phyloP scores from a whole-genome alignment of 2,888 invertebrate species.

The Euzophera pinguis region DNA sequence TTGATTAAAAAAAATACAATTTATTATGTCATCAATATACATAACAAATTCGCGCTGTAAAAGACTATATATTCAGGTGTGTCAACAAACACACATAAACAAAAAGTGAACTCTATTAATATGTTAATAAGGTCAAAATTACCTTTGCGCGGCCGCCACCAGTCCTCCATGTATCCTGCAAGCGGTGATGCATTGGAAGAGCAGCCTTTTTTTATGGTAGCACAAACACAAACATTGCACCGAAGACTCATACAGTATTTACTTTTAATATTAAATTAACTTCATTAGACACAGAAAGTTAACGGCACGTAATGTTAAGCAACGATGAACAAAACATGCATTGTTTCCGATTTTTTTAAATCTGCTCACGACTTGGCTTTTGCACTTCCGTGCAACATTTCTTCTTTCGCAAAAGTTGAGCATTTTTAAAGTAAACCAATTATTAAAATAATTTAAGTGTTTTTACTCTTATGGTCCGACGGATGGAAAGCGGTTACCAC shows the following conservation, averaged over 20 bases:
- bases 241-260: constrained; percentile 76
- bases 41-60: background rate
- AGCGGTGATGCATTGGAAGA: constrained; percentile 92
- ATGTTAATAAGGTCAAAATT: constrained; percentile 77
- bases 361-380: background rate
- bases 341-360: constrained; percentile 26
- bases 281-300: constrained; percentile 18
- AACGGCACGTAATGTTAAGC: constrained; percentile 34
- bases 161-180: constrained; percentile 99
- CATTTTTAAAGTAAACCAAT: no score
- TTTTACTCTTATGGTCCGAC: no score
- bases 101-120: constrained; percentile 21
- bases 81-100: constrained; percentile 7
- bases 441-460: no score
- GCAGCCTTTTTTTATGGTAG: constrained; percentile 80
- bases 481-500: no score
- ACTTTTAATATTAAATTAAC: constrained; percentile 45
- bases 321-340: constrained; percentile 27
- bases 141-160: constrained; percentile 99
- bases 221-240: constrained; percentile 80
- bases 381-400: no score
- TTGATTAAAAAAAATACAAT: background rate
- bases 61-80: constrained; percentile 6
- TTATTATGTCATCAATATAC: background rate
- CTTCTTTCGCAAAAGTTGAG: no score